Evolutionary conservation across 2,113 vertebrate genomes (phyloP), one percentile per base, ranked within the genome.

Genomic region (Oreotragus oreotragus): DNA sequence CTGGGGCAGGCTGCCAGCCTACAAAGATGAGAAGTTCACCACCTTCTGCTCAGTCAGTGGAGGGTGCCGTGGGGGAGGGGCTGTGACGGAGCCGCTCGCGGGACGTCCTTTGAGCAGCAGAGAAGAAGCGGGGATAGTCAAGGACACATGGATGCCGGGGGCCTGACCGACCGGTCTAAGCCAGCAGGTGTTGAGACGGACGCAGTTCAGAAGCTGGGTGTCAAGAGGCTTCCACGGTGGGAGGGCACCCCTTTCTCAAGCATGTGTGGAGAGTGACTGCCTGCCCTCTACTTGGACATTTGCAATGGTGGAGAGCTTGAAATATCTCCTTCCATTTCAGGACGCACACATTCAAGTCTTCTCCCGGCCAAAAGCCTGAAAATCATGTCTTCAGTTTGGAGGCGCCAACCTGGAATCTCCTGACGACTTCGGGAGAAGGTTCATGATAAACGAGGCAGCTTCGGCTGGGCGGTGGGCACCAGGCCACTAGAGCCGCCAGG

Each of bases 381-480:
- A 43, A 43, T 28, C 19, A 7, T 0, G 7, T 3, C 43, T 45
- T 57, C 55, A 13, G 0, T 36, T n/a, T 85, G 43, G 7, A 58
- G n/a, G 14, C 5, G 4, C 43, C 43, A 15, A 53, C 86, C 47
- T 45, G 17, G n/a, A 60, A 17, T 27, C 51, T 43, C 62, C 49
- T 19, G 58, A 47, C 13, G 23, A 36, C 28, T 55, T 58, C 51
- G 8, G 10, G 66, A 43, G 15, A 36, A 19, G 39, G 4, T 5
- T 39, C 58, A 1, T 1, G 16, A 5, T 2, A 10, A 25, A 10
- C 0, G 15, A 58, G 27, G 43, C 27, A 43, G 39, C 1, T 0
- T 15, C 25, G 3, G 6, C 49, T 45, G 28, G 57, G 21, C 11
- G 19, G n/a, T 23, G 80, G 5, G 33, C 36, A 0, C 4, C n/a